Conservation (phyloP, 2,888 invertebrate species). For the Acrobasis consociella region DNA sequence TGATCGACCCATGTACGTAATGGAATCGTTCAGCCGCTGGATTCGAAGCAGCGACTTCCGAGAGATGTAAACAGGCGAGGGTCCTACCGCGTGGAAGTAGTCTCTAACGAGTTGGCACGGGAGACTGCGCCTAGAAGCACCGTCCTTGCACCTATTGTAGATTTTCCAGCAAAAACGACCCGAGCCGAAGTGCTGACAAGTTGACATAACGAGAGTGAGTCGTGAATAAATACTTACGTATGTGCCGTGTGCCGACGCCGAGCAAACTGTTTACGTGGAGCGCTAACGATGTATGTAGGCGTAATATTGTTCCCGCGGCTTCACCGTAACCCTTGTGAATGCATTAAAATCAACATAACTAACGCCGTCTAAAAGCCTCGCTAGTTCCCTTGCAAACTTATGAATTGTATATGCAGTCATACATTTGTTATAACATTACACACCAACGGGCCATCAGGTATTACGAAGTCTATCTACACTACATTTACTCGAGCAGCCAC, state of each 20-base stretch:
- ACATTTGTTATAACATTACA: neutral
- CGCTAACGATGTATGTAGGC: conserved; percentile 15
- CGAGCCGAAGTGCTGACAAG: conserved; percentile 34
- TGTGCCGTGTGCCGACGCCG: conserved; percentile 17
- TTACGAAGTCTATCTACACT: neutral
- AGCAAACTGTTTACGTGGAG: conserved; percentile 18
- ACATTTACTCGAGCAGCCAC: no score
- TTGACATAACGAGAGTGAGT: conserved; percentile 40
- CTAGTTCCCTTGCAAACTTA: conserved; percentile 9
- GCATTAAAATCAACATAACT: conserved; percentile 12
- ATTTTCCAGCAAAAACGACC: conserved; percentile 32
- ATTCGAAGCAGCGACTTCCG: conserved; percentile 2
- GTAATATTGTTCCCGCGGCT: conserved; percentile 13
- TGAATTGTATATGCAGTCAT: conserved; percentile 7
- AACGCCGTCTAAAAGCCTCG: conserved; percentile 2
- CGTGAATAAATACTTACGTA: conserved; percentile 36
- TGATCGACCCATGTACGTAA: neutral
- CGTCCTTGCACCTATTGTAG: conserved; percentile 39
- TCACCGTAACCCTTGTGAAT: conserved; percentile 13
- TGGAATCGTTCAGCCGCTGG: neutral
- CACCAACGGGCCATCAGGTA: neutral
- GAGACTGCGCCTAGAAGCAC: conserved; percentile 23
- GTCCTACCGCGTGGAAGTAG: conserved; percentile 43
- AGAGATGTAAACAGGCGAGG: conserved; percentile 29
- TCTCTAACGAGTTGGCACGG: conserved; percentile 55